Evolutionary conservation across 2,113 vertebrate genomes (phyloP).

Genomic region (Marcusenius ussheri): DNA sequence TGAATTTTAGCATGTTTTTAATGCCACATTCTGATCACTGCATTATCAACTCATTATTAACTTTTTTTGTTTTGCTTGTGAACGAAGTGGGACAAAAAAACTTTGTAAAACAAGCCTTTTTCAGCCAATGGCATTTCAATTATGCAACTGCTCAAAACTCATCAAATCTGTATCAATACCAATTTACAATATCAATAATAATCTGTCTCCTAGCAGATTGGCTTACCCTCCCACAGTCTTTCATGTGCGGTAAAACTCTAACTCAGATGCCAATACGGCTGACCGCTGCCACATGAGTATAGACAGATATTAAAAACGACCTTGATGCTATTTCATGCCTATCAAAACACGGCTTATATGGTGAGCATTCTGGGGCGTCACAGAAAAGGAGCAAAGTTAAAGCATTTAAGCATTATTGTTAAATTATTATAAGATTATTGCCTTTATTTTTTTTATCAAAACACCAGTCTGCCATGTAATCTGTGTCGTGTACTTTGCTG

Average conservation of each 20-base stretch:
- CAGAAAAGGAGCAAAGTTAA: slow-evolving; percentile 36
- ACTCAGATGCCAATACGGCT: slow-evolving; percentile 74
- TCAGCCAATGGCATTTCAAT: slow-evolving; percentile 58
- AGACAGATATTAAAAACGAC: slow-evolving; percentile 96
- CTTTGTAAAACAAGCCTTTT: background rate
- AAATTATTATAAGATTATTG: background rate
- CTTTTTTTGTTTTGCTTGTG: background rate
- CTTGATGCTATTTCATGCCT: slow-evolving; percentile 91
- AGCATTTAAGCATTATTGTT: background rate
- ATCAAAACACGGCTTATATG: slow-evolving; percentile 74
- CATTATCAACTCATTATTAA: background rate
- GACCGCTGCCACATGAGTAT: slow-evolving; percentile 74
- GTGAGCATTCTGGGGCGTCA: slow-evolving; percentile 66
- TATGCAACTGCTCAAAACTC: slow-evolving; percentile 68
- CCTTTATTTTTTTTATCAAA: background rate
- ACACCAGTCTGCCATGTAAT: background rate
- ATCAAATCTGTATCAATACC: slow-evolving; percentile 97
- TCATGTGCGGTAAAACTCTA: slow-evolving; percentile 52
- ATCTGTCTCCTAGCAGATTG: slow-evolving; percentile 59
- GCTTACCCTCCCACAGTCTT: background rate
- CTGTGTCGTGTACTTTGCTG: background rate
- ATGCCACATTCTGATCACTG: background rate
- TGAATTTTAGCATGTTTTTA: background rate
- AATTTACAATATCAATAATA: slow-evolving; percentile 84
- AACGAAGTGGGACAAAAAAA: background rate